Evolutionary conservation across 2,888 invertebrate species (phyloP).

Genomic region (Melanotus villosus): DNA sequence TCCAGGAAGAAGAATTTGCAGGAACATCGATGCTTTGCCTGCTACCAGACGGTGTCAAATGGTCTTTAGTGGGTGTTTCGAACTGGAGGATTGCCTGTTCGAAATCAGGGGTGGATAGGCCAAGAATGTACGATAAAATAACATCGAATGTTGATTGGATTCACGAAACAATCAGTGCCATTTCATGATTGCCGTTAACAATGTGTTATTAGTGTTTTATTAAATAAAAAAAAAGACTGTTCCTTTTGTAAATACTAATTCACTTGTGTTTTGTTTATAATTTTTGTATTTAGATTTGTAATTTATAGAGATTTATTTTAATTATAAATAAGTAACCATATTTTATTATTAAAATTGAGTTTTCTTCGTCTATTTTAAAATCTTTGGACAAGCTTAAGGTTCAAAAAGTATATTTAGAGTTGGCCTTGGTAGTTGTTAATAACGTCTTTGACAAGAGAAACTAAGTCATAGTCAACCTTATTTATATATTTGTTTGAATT

Average conservation of each 20-base stretch:
- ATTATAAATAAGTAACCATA: conserved; percentile 3
- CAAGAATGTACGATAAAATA: conserved; percentile 87
- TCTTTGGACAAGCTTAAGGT: too few species aligned
- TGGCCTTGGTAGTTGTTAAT: too few species aligned
- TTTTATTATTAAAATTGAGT: too few species aligned
- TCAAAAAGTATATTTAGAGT: too few species aligned
- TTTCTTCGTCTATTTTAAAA: too few species aligned
- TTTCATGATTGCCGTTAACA: conserved; percentile 49
- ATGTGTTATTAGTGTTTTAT: conserved; percentile 40
- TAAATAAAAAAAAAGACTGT: conserved; percentile 42
- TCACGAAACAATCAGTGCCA: conserved; percentile 77
- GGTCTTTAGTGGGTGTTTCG: conserved; percentile 86
- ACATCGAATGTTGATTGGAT: conserved; percentile 90
- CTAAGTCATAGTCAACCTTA: too few species aligned
- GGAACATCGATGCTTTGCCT: conserved; percentile 90
- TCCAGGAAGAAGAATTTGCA: conserved; percentile 89
- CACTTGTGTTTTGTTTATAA: conserved; percentile 7
- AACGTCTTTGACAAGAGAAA: too few species aligned
- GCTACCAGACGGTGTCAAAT: conserved; percentile 78
- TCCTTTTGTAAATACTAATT: conserved; percentile 36
- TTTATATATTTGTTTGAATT: too few species aligned
- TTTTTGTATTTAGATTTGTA: conserved; percentile 18
- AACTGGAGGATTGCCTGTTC: conserved; percentile 91
- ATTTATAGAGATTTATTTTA: conserved; percentile 32
- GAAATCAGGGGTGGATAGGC: conserved; percentile 82